Conservation (phyloP, 2,888 invertebrate species). For the Synanthedon tipuliformis region DNA sequence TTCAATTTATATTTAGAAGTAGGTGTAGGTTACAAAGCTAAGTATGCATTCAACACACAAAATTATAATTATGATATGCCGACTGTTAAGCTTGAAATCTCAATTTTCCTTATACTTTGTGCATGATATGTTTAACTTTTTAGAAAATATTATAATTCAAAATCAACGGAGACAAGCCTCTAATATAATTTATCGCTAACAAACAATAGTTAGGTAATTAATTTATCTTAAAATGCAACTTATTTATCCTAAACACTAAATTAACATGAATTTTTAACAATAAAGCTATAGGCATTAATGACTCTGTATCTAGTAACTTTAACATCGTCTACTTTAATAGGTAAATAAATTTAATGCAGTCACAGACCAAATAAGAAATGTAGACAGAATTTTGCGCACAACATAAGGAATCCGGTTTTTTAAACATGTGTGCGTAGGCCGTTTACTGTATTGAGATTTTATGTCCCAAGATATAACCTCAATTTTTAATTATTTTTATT, state of each 20-base stretch:
- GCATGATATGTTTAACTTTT: conserved; percentile 51
- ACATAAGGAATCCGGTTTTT: too few relatives aligned
- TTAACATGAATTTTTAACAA: background rate
- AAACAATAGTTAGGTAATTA: background rate
- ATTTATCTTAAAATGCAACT: background rate
- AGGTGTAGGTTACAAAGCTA: conserved; percentile 9
- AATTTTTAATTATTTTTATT: too few relatives aligned
- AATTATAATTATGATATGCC: conserved; percentile 50
- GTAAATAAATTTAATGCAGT: background rate
- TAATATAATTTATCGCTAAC: background rate
- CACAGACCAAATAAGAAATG: too few relatives aligned
- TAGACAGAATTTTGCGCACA: too few relatives aligned
- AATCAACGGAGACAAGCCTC: background rate
- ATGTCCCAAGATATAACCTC: too few relatives aligned
- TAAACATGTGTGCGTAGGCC: too few relatives aligned
- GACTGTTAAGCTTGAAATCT: conserved; percentile 27
- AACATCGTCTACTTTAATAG: background rate
- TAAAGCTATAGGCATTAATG: background rate
- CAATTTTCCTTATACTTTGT: conserved; percentile 29
- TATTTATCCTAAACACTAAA: background rate
- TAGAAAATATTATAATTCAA: background rate
- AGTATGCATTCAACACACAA: conserved; percentile 5
- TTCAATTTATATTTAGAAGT: conserved; percentile 1
- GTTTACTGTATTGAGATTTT: too few relatives aligned
- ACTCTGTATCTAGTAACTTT: background rate